Base-by-base conservation (phyloP, 2,888 invertebrate species). In the Pseudococcus jackbeardsleyi region DNA sequence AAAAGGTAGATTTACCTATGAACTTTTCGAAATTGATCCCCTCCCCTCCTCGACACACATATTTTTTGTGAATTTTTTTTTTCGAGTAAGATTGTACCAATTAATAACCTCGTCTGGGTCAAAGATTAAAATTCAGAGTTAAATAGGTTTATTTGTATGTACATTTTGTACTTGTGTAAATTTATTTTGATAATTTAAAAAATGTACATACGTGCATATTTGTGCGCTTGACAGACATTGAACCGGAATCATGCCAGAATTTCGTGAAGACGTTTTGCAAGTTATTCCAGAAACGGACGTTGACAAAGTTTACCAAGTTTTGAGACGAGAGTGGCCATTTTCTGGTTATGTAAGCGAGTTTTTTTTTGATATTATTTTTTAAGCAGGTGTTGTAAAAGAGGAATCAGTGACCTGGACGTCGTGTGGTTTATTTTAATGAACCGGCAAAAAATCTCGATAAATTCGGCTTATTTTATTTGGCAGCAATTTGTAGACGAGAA, bases 221-320 rank as follows among this genome's bases (percentile, higher is more conserved):
- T 64, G 64, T 64, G 22, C 12, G 22, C 12, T 22, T 3, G 19
- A 33, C 33, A 72, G 72, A 72, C 33, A 33, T 72, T 72, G 33
- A 26, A 72, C 33, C 72, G 33, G 33, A 82, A 82, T 17, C 79
- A 82, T 82, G 79, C 79, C 79, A 82, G 79, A 82, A 82, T 82
- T 82, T 46, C 46, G 79, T 46, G 19, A 26, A 19, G 79, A 82
- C 46, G 46, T 82, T 19, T 15, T 82, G 46, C 46, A 46, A 82
- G 33, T n/a, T 46, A 82, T 82, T 82, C 46, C 79, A 42, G 79
- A 82, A 46, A n/a, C 46, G 11, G 79, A 82, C 15, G 19, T 82
- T 3, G 79, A 82, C 4, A 82, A 82, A 46, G 8, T 82, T 33
- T 46, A 82, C 79, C 33, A 82, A 19, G 17, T 82, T 82, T 9